A percentile compares a stretch with the other conserved stretches of the same genome.
Evolutionary conservation across 2,113 vertebrate genomes (phyloP).

Genomic region (Aplodontia rufa): DNA sequence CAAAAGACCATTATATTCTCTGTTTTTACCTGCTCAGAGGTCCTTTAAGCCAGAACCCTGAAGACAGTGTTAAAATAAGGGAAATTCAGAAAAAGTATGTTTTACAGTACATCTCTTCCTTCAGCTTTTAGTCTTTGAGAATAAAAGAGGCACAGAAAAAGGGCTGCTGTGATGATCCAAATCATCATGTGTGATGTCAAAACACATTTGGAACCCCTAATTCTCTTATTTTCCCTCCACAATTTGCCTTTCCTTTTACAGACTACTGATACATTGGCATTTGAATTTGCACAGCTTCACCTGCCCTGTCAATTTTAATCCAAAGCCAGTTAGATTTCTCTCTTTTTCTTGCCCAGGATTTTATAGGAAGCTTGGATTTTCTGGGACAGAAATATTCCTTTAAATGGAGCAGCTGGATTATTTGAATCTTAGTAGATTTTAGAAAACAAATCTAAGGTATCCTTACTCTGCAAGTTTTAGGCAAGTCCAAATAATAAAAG

Average conservation of each 20-base stretch:
- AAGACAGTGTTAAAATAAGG: neutral
- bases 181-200: neutral
- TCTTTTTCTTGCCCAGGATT: slow-evolving; percentile 1
- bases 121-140: neutral
- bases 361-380: slow-evolving; percentile 61
- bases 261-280: neutral
- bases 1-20: neutral
- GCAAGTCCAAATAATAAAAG: slow-evolving; percentile 79
- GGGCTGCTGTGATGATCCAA: neutral
- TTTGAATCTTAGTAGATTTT: slow-evolving; percentile 62
- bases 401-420: slow-evolving; percentile 41
- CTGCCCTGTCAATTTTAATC: slow-evolving; percentile 1
- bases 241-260: neutral
- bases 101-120: neutral
- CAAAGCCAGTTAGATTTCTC: neutral
- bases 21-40: neutral
- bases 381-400: slow-evolving; percentile 21
- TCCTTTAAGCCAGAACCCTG: neutral
- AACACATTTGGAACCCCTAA: neutral
- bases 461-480: slow-evolving; percentile 54
- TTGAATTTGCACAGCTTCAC: neutral
- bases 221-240: neutral
- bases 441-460: slow-evolving; percentile 13
- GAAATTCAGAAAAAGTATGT: neutral
- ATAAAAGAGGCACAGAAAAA: neutral